A percentile compares a stretch with the other conserved stretches of the same genome.
These are phyloP conservation scores for Hyla sarda DNA, from an alignment of 2,113 vertebrate genomes.

Conservation along the genomic window DNA sequence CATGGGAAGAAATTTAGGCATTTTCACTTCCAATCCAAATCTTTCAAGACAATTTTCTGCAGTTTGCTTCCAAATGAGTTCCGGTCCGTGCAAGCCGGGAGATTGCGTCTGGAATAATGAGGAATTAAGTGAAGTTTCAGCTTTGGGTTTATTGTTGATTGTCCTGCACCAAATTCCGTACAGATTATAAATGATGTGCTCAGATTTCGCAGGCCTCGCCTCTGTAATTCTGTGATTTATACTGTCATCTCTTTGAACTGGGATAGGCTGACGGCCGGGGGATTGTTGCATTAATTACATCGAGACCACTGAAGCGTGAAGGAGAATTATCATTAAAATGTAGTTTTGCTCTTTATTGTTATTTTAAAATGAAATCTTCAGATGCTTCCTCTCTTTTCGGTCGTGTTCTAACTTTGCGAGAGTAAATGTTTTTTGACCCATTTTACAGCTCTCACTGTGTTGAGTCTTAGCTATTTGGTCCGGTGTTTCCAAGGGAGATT, in stretches of 20 bases:
- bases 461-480: background rate
- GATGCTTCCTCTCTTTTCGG: background rate
- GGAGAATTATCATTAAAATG: constrained; percentile 14
- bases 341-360: constrained; percentile 22
- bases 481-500: background rate
- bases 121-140: constrained; percentile 14
- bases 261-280: constrained; percentile 19
- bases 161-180: background rate
- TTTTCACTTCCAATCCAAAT: constrained; percentile 14
- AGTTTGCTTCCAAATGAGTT: constrained; percentile 36
- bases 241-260: constrained; percentile 1
- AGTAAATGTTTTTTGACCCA: background rate
- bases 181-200: constrained; percentile 29
- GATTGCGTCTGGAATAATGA: constrained; percentile 12
- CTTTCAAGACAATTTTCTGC: constrained; percentile 47
- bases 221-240: constrained; percentile 16
- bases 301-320: constrained; percentile 29
- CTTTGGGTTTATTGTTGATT: constrained; percentile 2
- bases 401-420: background rate
- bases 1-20: constrained; percentile 43
- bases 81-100: background rate
- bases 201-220: constrained; percentile 10
- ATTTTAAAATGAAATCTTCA: constrained; percentile 6
- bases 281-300: constrained; percentile 32
- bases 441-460: background rate